These are phyloP conservation scores for Peromyscus attwateri DNA, from an alignment of 2,797 vertebrate species.

Conservation along the genomic window DNA sequence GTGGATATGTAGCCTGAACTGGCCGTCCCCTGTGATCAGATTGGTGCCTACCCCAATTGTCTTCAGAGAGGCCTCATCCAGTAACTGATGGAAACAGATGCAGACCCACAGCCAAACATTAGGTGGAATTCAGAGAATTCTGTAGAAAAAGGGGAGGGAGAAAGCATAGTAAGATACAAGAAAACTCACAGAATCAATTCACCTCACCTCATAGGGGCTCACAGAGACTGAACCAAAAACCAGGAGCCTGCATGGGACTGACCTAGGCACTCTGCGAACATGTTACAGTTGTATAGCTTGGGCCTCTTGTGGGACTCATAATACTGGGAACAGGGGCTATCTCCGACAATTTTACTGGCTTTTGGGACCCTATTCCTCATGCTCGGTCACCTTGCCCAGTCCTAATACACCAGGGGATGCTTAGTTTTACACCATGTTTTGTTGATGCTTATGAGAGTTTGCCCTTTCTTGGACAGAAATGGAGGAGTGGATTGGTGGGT, in stretches of 20 bases:
- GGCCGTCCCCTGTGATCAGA: neutral
- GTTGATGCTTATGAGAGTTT: neutral
- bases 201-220: too few species aligned
- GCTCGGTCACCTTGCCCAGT: neutral
- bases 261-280: neutral
- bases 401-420: neutral
- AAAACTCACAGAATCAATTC: too few species aligned
- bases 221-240: too few species aligned
- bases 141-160: too few species aligned
- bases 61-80: neutral
- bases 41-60: neutral
- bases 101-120: too few species aligned
- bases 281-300: neutral
- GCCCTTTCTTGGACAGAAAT: neutral
- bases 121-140: too few species aligned
- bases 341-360: neutral
- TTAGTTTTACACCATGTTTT: neutral
- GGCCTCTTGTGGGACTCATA: neutral
- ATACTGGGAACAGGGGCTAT: accelerated
- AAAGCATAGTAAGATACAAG: too few species aligned
- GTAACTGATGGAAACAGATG: neutral
- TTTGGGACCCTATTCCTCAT: neutral
- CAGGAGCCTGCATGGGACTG: neutral
- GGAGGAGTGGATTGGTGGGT: neutral
- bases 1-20: neutral